Conservation (phyloP, 2,113 vertebrate genomes). For the Asarcornis scutulata region DNA sequence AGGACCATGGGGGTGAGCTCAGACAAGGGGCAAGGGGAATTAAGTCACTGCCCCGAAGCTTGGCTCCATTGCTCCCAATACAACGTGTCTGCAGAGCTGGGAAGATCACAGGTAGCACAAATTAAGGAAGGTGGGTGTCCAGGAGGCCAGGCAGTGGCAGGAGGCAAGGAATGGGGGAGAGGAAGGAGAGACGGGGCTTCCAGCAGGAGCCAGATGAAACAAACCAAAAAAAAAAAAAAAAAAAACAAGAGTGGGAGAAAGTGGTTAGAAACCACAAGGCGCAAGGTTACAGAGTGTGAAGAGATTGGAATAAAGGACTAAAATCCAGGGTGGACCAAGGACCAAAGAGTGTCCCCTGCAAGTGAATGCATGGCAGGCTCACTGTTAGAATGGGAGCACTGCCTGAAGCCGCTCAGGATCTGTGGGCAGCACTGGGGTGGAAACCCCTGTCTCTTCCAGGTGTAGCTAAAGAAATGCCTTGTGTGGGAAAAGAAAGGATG, state of each 20-base stretch:
- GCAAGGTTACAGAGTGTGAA: not conserved
- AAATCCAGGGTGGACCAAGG: not conserved
- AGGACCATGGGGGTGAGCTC: not conserved
- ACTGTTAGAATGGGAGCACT: not conserved
- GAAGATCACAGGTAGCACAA: not conserved
- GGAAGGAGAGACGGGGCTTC: not conserved
- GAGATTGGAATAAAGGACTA: not conserved
- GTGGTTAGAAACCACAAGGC: not conserved
- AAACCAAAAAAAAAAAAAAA: too few relatives aligned
- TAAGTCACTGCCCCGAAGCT: not conserved
- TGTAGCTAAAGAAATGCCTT: not conserved
- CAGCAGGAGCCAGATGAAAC: not conserved
- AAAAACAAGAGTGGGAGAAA: not conserved
- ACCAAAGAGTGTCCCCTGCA: not conserved
- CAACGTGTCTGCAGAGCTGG: not conserved
- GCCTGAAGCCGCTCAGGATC: not conserved
- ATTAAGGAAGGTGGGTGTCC: not conserved
- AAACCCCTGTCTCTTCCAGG: not conserved
- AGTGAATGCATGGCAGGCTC: accelerated
- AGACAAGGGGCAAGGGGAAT: not conserved
- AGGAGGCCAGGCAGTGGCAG: not conserved
- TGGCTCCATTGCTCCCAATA: not conserved
- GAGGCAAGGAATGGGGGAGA: not conserved
- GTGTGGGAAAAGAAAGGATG: not conserved
- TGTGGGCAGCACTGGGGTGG: not conserved